These are phyloP conservation scores for Chrysocyon brachyurus DNA, from an alignment of 2,797 vertebrate genomes.

Conservation along the genomic window DNA sequence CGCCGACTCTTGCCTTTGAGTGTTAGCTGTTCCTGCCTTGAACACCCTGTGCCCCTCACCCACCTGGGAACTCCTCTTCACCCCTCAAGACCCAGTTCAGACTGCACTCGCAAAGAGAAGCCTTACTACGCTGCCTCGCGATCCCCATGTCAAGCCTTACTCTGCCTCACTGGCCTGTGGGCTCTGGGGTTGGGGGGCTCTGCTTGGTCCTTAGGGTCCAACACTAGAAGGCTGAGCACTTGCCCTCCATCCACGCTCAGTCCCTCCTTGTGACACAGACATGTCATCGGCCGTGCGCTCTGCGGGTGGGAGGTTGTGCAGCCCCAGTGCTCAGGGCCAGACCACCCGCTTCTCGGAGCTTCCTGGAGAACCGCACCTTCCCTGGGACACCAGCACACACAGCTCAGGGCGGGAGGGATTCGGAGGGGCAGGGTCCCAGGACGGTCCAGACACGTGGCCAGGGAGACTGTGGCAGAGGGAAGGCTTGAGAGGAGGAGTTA, in stretches of 20 bases:
- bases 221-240: accelerated
- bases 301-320: not conserved
- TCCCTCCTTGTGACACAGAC: accelerated
- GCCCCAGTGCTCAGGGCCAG: not conserved
- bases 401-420: accelerated
- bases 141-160: accelerated
- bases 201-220: not conserved
- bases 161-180: not conserved
- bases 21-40: not conserved
- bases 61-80: not conserved
- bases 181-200: not conserved
- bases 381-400: not conserved
- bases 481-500: not conserved
- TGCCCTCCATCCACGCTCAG: not conserved
- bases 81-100: not conserved
- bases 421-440: not conserved
- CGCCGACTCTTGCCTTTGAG: not conserved
- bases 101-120: not conserved
- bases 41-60: not conserved
- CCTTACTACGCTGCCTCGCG: accelerated
- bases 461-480: not conserved
- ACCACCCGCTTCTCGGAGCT: accelerated
- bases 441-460: not conserved
- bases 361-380: not conserved
- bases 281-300: accelerated